Conservation (phyloP, 2,888 invertebrate genomes). For the Dryobota labecula region DNA sequence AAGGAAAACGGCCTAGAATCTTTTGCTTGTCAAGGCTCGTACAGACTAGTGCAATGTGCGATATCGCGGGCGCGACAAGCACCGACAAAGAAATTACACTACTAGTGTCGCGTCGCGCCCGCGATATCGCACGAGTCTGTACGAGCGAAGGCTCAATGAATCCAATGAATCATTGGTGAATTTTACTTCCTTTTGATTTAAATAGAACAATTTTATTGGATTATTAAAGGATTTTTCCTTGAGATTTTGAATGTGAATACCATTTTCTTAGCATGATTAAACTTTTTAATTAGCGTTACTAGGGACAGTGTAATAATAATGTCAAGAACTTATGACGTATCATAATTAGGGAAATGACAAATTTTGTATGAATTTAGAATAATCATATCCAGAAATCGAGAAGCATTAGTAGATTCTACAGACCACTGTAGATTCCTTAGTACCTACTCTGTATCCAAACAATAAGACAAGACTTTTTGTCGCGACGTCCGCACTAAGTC, state of each 20-base stretch:
- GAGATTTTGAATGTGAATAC: background rate
- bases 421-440: background rate
- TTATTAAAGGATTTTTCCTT: background rate
- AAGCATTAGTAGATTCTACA: background rate
- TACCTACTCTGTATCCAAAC: slow-evolving; percentile 9
- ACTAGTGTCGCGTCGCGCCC: too few relatives aligned
- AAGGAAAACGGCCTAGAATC: slow-evolving; percentile 82
- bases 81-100: too few relatives aligned
- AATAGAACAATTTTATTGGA: slow-evolving; percentile 39
- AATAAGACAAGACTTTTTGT: slow-evolving; percentile 39
- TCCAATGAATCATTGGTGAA: slow-evolving; percentile 75
- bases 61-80: too few relatives aligned
- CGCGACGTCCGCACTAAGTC: slow-evolving; percentile 6
- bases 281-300: background rate
- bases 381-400: too few relatives aligned
- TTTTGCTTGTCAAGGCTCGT: slow-evolving; percentile 67
- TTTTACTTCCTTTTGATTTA: slow-evolving; percentile 75
- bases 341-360: too few relatives aligned
- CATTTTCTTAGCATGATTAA: background rate
- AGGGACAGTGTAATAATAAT: too few relatives aligned
- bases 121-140: too few relatives aligned
- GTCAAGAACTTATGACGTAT: background rate
- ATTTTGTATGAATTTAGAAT: too few relatives aligned
- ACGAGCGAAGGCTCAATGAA: too few relatives aligned
- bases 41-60: too few relatives aligned